Conservation (phyloP, 2,888 invertebrate genomes). For the Blomia tropicalis region DNA sequence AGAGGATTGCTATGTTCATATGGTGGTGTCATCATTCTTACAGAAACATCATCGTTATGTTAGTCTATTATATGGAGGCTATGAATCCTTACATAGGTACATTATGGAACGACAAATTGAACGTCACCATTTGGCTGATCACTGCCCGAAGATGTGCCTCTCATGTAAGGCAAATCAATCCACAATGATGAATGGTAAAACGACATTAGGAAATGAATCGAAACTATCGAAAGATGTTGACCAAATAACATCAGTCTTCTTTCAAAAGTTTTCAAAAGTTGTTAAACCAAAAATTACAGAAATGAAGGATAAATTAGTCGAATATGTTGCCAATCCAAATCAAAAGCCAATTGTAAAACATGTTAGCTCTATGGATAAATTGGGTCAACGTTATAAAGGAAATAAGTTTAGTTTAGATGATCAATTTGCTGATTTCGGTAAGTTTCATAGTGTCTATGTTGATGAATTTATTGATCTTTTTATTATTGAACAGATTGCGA, state of each 20-base stretch:
- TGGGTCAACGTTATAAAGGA: conserved; percentile 70
- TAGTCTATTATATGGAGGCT: conserved; percentile 78
- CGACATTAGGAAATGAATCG: neutral
- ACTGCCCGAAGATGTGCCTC: conserved; percentile 24
- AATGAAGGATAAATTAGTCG: conserved; percentile 74
- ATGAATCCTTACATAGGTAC: conserved; percentile 40
- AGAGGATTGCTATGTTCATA: conserved; percentile 87
- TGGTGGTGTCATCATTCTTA: conserved; percentile 93
- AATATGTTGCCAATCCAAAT: conserved; percentile 79
- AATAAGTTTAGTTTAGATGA: conserved; percentile 69
- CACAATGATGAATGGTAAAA: neutral
- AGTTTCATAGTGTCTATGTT: conserved; percentile 36
- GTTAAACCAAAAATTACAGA: conserved; percentile 70
- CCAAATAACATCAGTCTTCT: conserved; percentile 24
- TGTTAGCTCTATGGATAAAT: conserved; percentile 64
- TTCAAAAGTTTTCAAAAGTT: conserved; percentile 41
- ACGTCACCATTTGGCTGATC: conserved; percentile 23
- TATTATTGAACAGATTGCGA: neutral
- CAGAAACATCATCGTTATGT: conserved; percentile 84
- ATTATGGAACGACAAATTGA: conserved; percentile 19
- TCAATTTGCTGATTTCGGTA: conserved; percentile 39
- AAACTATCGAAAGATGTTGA: conserved; percentile 1
- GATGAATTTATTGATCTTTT: neutral
- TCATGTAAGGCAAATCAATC: conserved; percentile 1
- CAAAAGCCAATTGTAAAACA: conserved; percentile 45